Evolutionary conservation across 1,140 invertebrate species (phyloP).

Genomic region (Aphelinus atriplicis): DNA sequence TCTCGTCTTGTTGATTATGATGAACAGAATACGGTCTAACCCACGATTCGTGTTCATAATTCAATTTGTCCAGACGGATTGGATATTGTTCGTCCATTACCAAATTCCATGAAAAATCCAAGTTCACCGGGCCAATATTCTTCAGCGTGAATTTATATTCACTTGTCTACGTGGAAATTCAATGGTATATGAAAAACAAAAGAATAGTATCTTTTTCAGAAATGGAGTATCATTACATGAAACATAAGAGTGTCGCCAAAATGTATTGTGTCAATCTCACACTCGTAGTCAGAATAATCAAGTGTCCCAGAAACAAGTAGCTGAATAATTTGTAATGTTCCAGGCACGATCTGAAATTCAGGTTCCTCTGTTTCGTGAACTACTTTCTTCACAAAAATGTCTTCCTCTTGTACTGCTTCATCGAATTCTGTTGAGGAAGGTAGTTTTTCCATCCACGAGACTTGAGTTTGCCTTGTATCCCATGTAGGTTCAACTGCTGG

Average conservation of each 20-base stretch:
- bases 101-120: slow-evolving; percentile 49
- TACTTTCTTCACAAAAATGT: slow-evolving; percentile 40
- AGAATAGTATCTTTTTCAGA: not conserved
- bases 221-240: slow-evolving; percentile 42
- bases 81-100: slow-evolving; percentile 52
- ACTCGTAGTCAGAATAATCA: slow-evolving; percentile 49
- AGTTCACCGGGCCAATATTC: slow-evolving; percentile 48
- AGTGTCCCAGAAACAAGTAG: slow-evolving; percentile 47
- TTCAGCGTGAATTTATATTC: slow-evolving; percentile 42
- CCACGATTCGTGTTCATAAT: not conserved
- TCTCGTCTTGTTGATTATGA: too few relatives aligned
- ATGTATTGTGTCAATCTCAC: slow-evolving; percentile 44
- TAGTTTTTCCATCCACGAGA: slow-evolving; percentile 43
- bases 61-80: slow-evolving; percentile 29
- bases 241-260: slow-evolving; percentile 57
- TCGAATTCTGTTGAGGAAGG: not conserved
- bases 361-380: slow-evolving; percentile 45
- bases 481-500: slow-evolving; percentile 35
- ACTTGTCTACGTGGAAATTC: slow-evolving; percentile 39
- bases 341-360: slow-evolving; percentile 41
- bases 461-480: slow-evolving; percentile 50
- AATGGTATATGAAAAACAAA: slow-evolving; percentile 1
- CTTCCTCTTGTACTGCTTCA: slow-evolving; percentile 6
- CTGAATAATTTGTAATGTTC: slow-evolving; percentile 40
- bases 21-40: not conserved